Evolutionary conservation across 2,888 invertebrate species (phyloP), one percentile per base, ranked within the genome.

Genomic region (Gymnosoma rotundatum): DNA sequence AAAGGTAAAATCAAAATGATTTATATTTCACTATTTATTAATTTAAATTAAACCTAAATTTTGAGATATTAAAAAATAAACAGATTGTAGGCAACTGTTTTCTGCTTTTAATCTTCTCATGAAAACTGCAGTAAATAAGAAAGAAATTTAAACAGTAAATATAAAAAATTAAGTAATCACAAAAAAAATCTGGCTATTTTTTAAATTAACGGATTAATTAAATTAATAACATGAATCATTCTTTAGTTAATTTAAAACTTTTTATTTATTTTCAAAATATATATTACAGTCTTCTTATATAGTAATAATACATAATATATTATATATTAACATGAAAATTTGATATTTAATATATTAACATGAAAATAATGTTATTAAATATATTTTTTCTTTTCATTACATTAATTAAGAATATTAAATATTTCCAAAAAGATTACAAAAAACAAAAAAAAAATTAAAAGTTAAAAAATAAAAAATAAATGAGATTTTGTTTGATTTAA

Each of bases 231-330:
- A 4, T 10, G 45, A 14, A 16, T 48, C 9, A 8, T 52, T 52
- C 50, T 52, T 50, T 50, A 74, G 50, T 81, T 75, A 78, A 78
- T 70, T 82, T 83, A 85, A 32, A 32, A 85, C 78, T 73, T 78
- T 85, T 79, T 76, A 67, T 85, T 83, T 63, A 74, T 72, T 75
- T 82, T 79, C 78, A 73, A 83, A 78, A 78, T 83, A 85, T 83
- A 86, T 79, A 66, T 78, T 82, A 85, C 85, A 82, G 82, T 82
- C 82, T 82, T 85, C 82, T 82, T 84, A 84, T 66, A 78, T 64
- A 69, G 72, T 80, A 80, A 73, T 78, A 81, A 84, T 84, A 84
- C 78, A 78, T 76, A 76, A 82, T 75, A 75, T 38, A 70, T 38
- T 76, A 56, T 78, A 73, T 70, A 78, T 63, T 70, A 66, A 60